phyloP scores from a whole-genome alignment of 2,113 vertebrate species.

The Mastomys natalensis region DNA sequence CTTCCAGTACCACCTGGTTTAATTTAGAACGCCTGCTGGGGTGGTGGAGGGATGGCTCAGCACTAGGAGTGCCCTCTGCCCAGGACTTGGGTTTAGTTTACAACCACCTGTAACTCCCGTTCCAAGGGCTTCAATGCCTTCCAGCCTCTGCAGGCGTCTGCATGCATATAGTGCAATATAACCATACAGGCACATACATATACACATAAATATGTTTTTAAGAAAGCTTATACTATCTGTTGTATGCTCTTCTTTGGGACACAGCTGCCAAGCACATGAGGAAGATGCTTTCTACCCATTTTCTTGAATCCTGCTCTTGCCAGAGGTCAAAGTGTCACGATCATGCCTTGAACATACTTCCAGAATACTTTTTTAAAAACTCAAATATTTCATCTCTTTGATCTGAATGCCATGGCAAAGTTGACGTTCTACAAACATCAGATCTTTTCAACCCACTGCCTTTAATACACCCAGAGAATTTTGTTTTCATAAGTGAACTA shows the following conservation, averaged over 20 bases:
- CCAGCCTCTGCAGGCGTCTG: neutral
- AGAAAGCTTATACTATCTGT: neutral
- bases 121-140: neutral
- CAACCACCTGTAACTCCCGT: no score
- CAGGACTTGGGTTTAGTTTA: no score
- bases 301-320: neutral
- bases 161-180: neutral
- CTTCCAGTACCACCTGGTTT: neutral
- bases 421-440: neutral
- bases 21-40: neutral
- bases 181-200: neutral
- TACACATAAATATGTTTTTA: neutral
- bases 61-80: no score
- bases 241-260: neutral
- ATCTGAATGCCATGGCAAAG: neutral
- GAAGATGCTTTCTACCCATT: neutral
- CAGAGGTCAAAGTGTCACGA: neutral
- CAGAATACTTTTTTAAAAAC: neutral
- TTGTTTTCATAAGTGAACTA: neutral
- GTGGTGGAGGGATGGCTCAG: no score
- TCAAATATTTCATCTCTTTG: slow-evolving; percentile 9
- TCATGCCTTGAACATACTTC: neutral
- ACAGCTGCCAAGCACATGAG: neutral
- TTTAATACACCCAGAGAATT: slow-evolving; percentile 13
- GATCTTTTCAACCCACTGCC: neutral